Percentiles rank a stretch among this genome's conserved stretches.
Evolutionary conservation across 2,797 vertebrate species (phyloP).

Genomic region (Octomys mimax): DNA sequence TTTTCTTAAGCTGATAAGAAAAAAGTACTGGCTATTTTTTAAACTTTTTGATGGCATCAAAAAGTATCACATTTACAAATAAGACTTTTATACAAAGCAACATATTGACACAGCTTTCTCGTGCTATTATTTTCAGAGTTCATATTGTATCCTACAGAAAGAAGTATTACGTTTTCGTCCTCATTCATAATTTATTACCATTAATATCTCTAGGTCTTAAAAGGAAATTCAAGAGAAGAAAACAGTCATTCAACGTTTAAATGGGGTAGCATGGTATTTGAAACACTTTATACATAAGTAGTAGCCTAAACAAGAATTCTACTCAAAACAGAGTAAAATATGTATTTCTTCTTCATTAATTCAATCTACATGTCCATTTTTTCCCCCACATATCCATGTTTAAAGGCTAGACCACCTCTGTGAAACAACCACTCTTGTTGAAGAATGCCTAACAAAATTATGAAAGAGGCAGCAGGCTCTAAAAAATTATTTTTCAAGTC

Average conservation of each 20-base stretch:
- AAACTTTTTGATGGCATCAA: constrained; percentile 59
- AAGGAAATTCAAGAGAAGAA: constrained; percentile 28
- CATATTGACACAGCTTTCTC: constrained; percentile 30
- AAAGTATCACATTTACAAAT: constrained; percentile 66
- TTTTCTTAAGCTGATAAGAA: constrained; percentile 56
- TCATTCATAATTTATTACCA: constrained; percentile 51
- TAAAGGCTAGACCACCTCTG: constrained; percentile 38
- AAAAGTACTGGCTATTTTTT: constrained; percentile 44
- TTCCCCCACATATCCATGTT: not conserved
- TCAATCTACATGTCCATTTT: not conserved
- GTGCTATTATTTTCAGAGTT: constrained; percentile 62
- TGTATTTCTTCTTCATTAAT: constrained; percentile 28
- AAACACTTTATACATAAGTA: not conserved
- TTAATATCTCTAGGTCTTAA: constrained; percentile 25
- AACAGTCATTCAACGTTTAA: not conserved
- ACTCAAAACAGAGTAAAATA: not conserved
- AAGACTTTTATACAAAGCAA: constrained; percentile 63
- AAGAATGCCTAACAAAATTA: constrained; percentile 49
- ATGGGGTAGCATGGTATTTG: not conserved
- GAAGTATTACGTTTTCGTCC: constrained; percentile 53
- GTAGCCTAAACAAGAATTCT: not conserved
- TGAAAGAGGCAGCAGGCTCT: constrained; percentile 43
- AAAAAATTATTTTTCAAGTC: constrained; percentile 37
- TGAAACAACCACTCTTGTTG: constrained; percentile 60
- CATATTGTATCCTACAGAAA: constrained; percentile 44